A percentile compares a stretch with the other conserved stretches of the same genome.
Conservation (phyloP, 2,888 invertebrate genomes). For the Platypus cylindrus region DNA sequence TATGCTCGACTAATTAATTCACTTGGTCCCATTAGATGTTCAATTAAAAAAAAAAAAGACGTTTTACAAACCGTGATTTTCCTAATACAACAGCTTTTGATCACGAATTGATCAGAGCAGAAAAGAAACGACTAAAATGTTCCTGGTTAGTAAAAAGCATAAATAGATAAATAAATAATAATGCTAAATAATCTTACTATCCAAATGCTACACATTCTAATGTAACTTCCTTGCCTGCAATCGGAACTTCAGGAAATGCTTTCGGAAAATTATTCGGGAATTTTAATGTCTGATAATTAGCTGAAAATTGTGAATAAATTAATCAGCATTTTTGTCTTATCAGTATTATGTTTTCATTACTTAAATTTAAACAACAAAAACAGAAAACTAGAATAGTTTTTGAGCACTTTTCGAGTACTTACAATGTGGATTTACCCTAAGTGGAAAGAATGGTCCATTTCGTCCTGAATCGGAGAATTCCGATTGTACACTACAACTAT, state of each 20-base stretch:
- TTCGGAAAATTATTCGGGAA: slow-evolving; percentile 94
- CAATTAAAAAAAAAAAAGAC: too few relatives aligned
- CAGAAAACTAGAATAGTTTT: too few relatives aligned
- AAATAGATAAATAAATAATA: too few relatives aligned
- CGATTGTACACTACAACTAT: slow-evolving; percentile 85
- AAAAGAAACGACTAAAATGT: too few relatives aligned
- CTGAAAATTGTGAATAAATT: slow-evolving; percentile 30
- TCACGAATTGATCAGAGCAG: too few relatives aligned
- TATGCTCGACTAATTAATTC: too few relatives aligned
- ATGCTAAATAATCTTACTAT: slow-evolving; percentile 58
- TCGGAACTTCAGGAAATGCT: slow-evolving; percentile 85
- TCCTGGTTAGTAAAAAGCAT: too few relatives aligned
- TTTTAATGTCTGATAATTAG: slow-evolving; percentile 80
- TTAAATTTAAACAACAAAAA: too few relatives aligned
- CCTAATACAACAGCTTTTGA: too few relatives aligned
- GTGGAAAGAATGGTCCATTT: slow-evolving; percentile 78
- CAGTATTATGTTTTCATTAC: too few relatives aligned
- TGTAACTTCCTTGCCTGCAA: slow-evolving; percentile 79
- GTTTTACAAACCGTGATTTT: too few relatives aligned
- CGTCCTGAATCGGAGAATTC: slow-evolving; percentile 75
- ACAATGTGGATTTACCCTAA: slow-evolving; percentile 72
- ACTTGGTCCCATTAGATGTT: too few relatives aligned
- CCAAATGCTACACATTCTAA: slow-evolving; percentile 94
- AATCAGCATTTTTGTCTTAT: slow-evolving; percentile 2
- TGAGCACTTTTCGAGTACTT: slow-evolving; percentile 30